phyloP scores from a whole-genome alignment of 1,140 invertebrate species.

The Acyrthosiphon pisum region DNA sequence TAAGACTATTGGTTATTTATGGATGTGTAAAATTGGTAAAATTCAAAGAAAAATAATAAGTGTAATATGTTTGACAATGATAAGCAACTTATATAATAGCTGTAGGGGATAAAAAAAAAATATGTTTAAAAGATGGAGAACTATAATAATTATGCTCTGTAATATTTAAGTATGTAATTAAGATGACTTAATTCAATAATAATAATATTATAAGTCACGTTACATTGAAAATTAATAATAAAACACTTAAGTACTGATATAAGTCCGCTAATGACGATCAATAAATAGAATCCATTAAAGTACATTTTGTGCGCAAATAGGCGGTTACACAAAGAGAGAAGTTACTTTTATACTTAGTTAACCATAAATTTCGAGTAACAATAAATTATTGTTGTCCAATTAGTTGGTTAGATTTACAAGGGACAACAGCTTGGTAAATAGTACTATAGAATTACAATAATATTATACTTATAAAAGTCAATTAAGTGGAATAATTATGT shows the following conservation, averaged over 20 bases:
- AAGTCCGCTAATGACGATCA: neutral
- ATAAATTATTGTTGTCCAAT: neutral
- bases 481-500: neutral
- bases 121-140: neutral
- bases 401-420: neutral
- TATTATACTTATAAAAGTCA: neutral
- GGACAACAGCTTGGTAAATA: neutral
- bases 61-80: neutral
- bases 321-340: neutral
- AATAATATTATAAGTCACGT: neutral
- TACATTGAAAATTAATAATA: neutral
- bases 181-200: neutral
- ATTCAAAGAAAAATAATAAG: neutral
- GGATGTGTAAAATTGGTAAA: neutral
- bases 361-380: neutral
- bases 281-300: neutral
- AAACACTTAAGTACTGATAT: constrained; percentile 8
- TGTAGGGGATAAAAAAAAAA: neutral
- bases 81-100: neutral
- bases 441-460: neutral
- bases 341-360: neutral
- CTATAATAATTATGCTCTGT: neutral
- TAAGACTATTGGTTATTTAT: neutral
- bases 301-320: neutral
- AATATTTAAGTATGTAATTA: neutral